These are phyloP conservation scores for Rhizoglyphus robini DNA, from an alignment of 1,140 invertebrate species.

Conservation along the genomic window DNA sequence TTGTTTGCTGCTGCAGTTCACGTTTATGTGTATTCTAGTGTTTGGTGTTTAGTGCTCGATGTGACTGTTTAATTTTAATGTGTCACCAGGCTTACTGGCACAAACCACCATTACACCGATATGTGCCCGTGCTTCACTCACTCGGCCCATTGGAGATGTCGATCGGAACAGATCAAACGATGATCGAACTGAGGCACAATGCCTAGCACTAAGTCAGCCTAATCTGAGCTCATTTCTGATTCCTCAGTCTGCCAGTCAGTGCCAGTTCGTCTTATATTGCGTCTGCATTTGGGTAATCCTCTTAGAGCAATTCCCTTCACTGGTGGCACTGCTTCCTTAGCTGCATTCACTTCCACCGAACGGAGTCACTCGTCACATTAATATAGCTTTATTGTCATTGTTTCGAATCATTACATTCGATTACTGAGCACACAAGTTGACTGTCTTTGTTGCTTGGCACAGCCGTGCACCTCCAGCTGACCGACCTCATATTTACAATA, in stretches of 20 bases:
- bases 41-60: too few relatives aligned
- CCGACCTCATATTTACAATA: too few relatives aligned
- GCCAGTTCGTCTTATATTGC: background rate
- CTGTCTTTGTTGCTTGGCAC: background rate
- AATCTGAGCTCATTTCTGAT: constrained; percentile 14
- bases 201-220: background rate
- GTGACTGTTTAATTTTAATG: too few relatives aligned
- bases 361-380: constrained; percentile 8
- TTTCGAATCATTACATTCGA: constrained; percentile 12
- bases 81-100: too few relatives aligned
- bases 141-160: too few relatives aligned
- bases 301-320: background rate
- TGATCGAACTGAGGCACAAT: background rate
- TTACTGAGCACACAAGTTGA: background rate
- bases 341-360: too few relatives aligned
- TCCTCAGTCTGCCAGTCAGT: background rate
- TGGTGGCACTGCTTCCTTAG: background rate
- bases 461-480: too few relatives aligned
- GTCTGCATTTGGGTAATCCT: too few relatives aligned
- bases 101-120: too few relatives aligned
- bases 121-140: too few relatives aligned
- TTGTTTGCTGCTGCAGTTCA: background rate
- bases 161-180: background rate
- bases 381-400: constrained; percentile 10
- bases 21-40: too few relatives aligned